These are phyloP conservation scores for Chloromyia formosa DNA, from an alignment of 2,888 invertebrate genomes.

Conservation along the genomic window DNA sequence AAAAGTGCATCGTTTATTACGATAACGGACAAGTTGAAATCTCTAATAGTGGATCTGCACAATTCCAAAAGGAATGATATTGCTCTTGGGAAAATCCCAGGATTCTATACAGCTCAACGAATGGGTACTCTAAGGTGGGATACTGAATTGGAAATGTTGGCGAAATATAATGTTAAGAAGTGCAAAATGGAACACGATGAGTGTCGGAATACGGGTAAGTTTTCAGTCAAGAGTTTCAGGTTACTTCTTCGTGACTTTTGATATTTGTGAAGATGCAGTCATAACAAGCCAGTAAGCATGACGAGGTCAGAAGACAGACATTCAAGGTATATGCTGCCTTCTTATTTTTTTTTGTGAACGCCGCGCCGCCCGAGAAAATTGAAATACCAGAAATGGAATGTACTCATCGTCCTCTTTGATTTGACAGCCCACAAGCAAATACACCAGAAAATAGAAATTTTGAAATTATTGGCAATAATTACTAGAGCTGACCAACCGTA, in stretches of 20 bases:
- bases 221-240: neutral
- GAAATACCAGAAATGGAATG: too few relatives aligned
- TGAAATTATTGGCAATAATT: too few relatives aligned
- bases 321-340: too few relatives aligned
- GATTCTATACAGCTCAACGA: constrained; percentile 47
- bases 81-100: constrained; percentile 48
- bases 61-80: constrained; percentile 50
- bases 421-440: neutral
- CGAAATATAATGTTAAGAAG: constrained; percentile 51
- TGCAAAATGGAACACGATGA: constrained; percentile 50
- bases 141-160: constrained; percentile 51
- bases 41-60: constrained; percentile 49
- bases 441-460: too few relatives aligned
- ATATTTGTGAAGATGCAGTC: too few relatives aligned
- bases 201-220: constrained; percentile 51
- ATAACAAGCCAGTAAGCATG: too few relatives aligned
- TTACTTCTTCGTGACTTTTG: too few relatives aligned
- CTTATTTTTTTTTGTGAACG: too few relatives aligned
- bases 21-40: constrained; percentile 44
- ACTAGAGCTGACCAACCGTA: too few relatives aligned
- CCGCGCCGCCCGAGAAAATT: too few relatives aligned
- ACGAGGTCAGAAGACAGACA: too few relatives aligned
- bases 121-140: constrained; percentile 52
- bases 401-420: too few relatives aligned
- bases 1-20: constrained; percentile 30